A percentile compares a stretch with the other conserved stretches of the same genome.
These are phyloP conservation scores for Hydrocynus forskahlii DNA, from an alignment of 2,797 vertebrate genomes.

Conservation along the genomic window DNA sequence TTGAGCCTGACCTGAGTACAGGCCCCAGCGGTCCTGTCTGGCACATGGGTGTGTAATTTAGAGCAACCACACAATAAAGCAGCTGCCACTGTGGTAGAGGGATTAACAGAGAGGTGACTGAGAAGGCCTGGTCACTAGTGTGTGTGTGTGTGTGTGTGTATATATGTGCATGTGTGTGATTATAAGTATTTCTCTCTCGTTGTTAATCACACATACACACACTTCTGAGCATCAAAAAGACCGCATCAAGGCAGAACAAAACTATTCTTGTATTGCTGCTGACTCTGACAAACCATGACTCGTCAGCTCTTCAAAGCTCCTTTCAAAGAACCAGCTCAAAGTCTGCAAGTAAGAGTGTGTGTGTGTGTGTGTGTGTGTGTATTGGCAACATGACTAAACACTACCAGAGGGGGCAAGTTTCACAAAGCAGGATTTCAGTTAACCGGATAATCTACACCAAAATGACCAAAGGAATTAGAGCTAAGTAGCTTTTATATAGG, in stretches of 20 bases:
- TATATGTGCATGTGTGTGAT: not conserved
- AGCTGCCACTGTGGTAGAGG: not conserved
- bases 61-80: constrained; percentile 29
- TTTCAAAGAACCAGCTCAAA: constrained; percentile 12
- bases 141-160: too few relatives aligned
- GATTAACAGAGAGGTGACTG: constrained; percentile 33
- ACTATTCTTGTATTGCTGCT: constrained; percentile 18
- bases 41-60: constrained; percentile 36
- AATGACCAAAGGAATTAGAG: not conserved
- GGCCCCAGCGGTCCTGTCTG: constrained; percentile 19
- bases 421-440: not conserved
- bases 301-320: constrained; percentile 23
- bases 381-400: not conserved
- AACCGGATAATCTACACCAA: not conserved
- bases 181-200: not conserved
- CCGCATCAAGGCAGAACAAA: constrained; percentile 30
- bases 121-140: constrained; percentile 20
- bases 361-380: not conserved
- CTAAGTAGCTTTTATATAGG: not conserved
- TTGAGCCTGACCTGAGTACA: constrained; percentile 19
- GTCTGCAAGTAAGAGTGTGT: not conserved
- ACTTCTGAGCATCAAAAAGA: constrained; percentile 17
- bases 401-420: not conserved
- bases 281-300: constrained; percentile 35
- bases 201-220: constrained; percentile 12